Evolutionary conservation across 2,888 invertebrate genomes (phyloP).

Genomic region (Desoria tigrina): DNA sequence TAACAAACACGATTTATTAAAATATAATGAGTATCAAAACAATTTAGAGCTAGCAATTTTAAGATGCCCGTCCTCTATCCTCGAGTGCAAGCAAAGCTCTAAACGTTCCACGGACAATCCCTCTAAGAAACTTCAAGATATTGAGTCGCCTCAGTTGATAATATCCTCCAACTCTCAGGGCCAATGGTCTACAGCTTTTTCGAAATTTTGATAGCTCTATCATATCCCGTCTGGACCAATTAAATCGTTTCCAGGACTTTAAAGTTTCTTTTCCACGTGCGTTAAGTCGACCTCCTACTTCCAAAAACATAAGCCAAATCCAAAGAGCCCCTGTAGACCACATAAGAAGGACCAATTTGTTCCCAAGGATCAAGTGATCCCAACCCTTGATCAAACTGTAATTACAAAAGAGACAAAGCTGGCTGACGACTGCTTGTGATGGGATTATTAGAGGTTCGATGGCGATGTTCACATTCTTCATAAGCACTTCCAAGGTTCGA

Average conservation of each 20-base stretch:
- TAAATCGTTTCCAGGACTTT: neutral
- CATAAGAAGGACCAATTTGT: neutral
- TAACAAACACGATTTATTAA: no score
- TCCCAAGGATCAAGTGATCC: neutral
- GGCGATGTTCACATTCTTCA: neutral
- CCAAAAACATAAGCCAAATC: neutral
- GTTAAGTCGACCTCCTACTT: neutral
- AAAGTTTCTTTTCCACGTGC: neutral
- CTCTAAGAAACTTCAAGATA: constrained; percentile 2
- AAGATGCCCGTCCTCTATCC: no score
- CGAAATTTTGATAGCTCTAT: neutral
- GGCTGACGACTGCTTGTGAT: neutral
- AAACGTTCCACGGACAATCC: neutral
- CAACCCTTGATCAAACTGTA: neutral
- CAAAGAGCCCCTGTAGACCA: neutral
- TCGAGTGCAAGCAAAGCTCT: neutral
- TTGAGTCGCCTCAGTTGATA: neutral
- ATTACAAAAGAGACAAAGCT: constrained; percentile 8
- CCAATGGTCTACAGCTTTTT: neutral
- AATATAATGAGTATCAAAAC: no score
- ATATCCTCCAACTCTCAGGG: neutral
- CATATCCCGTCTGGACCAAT: neutral
- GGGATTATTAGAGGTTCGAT: neutral
- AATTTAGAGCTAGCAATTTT: no score
- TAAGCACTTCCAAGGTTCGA: neutral